Conservation (phyloP, 2,113 vertebrate species). For the Azemiops feae region DNA sequence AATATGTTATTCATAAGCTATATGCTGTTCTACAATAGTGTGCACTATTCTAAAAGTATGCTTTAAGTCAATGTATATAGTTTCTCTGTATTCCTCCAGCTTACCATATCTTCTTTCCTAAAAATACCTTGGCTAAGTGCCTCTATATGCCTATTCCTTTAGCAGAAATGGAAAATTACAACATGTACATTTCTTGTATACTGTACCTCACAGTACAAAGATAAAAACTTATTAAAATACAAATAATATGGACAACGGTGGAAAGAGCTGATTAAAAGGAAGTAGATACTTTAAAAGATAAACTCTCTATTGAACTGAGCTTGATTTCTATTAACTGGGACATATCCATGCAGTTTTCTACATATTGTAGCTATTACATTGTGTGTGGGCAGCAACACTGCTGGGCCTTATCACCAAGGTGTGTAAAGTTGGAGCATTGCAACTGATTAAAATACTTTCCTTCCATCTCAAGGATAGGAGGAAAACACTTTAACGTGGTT, state of each 20-base stretch:
- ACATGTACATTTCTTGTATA: no score
- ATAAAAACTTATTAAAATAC: neutral
- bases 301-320: neutral
- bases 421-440: neutral
- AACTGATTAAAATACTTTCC: neutral
- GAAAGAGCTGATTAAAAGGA: neutral
- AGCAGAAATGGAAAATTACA: no score
- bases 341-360: neutral
- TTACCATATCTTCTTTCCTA: no score
- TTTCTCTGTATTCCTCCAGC: no score
- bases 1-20: no score
- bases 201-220: neutral
- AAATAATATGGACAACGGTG: neutral
- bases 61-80: no score
- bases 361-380: neutral
- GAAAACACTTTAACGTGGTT: neutral
- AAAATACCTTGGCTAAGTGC: no score
- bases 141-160: no score
- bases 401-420: neutral
- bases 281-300: neutral
- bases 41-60: no score
- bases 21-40: no score
- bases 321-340: neutral
- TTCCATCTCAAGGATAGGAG: neutral
- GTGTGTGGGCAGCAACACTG: neutral